Percentiles rank a stretch among this genome's conserved stretches.
phyloP scores from a whole-genome alignment of 2,888 invertebrate species.

The Perithous albicinctus region DNA sequence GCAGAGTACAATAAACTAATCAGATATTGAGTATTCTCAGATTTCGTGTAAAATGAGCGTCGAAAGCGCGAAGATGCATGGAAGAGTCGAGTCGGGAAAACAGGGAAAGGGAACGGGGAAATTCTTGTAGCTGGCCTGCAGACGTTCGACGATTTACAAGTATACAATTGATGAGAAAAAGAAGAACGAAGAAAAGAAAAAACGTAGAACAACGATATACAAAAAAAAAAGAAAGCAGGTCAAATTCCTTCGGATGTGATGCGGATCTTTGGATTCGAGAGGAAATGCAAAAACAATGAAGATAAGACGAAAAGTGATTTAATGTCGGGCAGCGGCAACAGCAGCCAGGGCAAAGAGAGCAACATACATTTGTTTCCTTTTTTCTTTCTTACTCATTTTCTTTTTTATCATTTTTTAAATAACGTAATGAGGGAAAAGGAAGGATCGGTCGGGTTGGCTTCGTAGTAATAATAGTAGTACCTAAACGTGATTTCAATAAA shows the following conservation, averaged over 20 bases:
- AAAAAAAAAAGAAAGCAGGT: conserved; percentile 29
- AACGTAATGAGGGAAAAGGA: conserved; percentile 69
- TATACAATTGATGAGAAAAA: conserved; percentile 31
- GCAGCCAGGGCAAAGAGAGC: conserved; percentile 66
- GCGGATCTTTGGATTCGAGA: conserved; percentile 60
- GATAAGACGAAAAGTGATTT: conserved; percentile 7
- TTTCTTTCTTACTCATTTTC: conserved; percentile 40
- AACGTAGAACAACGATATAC: conserved; percentile 30
- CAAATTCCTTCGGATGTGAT: conserved; percentile 62
- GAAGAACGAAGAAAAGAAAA: conserved; percentile 25
- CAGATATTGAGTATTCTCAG: conserved; percentile 77
- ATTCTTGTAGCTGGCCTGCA: conserved; percentile 57
- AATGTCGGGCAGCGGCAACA: conserved; percentile 53
- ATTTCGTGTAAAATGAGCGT: conserved; percentile 66
- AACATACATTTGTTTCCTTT: conserved; percentile 46
- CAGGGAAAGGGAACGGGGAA: conserved; percentile 35
- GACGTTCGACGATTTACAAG: conserved; percentile 55
- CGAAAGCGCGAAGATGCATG: conserved; percentile 54
- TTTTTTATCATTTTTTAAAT: conserved; percentile 58
- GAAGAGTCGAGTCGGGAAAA: conserved; percentile 44
- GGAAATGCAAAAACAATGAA: conserved; percentile 35
- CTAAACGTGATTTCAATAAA: conserved; percentile 83
- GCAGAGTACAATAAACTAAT: conserved; percentile 68
- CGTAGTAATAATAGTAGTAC: conserved; percentile 72
- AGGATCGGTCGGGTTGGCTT: conserved; percentile 71